Evolutionary conservation across 2,797 vertebrate genomes (phyloP), one percentile per base, ranked within the genome.

Genomic region (Crocidura indochinensis): DNA sequence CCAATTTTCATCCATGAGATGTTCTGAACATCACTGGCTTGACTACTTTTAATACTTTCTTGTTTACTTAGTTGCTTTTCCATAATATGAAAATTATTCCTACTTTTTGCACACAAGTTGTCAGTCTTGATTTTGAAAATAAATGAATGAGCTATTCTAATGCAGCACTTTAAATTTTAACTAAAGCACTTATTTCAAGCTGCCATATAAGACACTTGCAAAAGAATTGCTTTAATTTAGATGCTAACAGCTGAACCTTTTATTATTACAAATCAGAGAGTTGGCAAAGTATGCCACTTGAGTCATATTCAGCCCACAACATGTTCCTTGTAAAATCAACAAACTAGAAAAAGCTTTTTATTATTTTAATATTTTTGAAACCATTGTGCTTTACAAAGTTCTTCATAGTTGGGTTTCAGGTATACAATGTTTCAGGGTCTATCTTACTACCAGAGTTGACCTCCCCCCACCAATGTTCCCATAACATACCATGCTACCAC

Each of bases 111-210:
- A 88, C 51, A 73, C 14, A 76, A 83, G 62, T 31, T 62, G 24
- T 86, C 80, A 44, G 20, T 83, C 73, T 31, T 75, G 62, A 68
- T 31, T 79, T 88, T 68, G 26, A 31, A 85, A 82, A 76, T 74
- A 44, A 77, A 47, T 91, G 76, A 88, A 88, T 88, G 65, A 91
- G 62, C 51, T 49, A 64, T 47, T 29, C 38, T 22, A 24, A 56
- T 89, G 73, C 84, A 31, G 47, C 10, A 44, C 87, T 92, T 88
- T 71, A 71, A 90, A 87, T 72, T 26, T 78, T 44, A 87, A 74
- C 62, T 65, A 74, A 90, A 85, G 72, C 31, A 73, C 75, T 7
- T 68, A 91, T 88, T 91, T 92, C 81, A 64, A 80, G 74, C 31
- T 56, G 5, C 7, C 31, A 64, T 69, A 31, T 47, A 75, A 80